Conservation (phyloP, 2,888 invertebrate species). For the Mimas tiliae region DNA sequence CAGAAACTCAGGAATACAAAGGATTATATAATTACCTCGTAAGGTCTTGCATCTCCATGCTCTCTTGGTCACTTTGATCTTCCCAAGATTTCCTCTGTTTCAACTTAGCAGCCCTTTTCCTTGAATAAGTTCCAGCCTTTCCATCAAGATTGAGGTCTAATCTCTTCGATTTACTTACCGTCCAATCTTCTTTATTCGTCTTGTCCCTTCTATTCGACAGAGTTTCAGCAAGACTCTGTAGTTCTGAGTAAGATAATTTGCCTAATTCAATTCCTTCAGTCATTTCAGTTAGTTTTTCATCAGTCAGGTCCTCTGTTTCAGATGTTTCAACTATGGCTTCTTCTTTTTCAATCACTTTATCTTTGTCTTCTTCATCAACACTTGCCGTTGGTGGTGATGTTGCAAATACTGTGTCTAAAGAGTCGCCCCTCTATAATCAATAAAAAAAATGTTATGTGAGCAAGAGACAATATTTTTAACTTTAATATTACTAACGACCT, state of each 20-base stretch:
- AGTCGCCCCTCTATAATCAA: conserved; percentile 86
- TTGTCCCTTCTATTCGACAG: conserved; percentile 68
- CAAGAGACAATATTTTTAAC: too few species aligned
- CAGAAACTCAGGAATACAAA: background rate
- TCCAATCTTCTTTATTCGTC: conserved; percentile 78
- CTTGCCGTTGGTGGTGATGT: conserved; percentile 83
- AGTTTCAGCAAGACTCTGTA: conserved; percentile 76
- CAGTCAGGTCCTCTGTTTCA: conserved; percentile 61
- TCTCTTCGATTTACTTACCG: conserved; percentile 72
- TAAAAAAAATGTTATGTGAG: background rate
- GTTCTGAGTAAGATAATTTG: conserved; percentile 73
- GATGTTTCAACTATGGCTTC: conserved; percentile 41
- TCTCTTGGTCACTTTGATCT: conserved; percentile 88
- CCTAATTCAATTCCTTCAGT: conserved; percentile 73
- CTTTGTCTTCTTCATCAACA: conserved; percentile 63
- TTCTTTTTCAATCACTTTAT: conserved; percentile 41
- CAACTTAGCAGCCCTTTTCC: conserved; percentile 75
- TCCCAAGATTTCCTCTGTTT: conserved; percentile 88
- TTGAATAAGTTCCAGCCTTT: conserved; percentile 80
- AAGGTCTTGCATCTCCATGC: conserved; percentile 87
- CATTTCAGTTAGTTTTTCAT: conserved; percentile 72
- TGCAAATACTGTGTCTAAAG: conserved; percentile 87
- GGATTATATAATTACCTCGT: conserved; percentile 65
- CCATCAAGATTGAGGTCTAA: conserved; percentile 76
- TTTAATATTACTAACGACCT: too few species aligned